Base-by-base conservation (phyloP, 2,888 invertebrate species). In the Piscicola geometra region DNA sequence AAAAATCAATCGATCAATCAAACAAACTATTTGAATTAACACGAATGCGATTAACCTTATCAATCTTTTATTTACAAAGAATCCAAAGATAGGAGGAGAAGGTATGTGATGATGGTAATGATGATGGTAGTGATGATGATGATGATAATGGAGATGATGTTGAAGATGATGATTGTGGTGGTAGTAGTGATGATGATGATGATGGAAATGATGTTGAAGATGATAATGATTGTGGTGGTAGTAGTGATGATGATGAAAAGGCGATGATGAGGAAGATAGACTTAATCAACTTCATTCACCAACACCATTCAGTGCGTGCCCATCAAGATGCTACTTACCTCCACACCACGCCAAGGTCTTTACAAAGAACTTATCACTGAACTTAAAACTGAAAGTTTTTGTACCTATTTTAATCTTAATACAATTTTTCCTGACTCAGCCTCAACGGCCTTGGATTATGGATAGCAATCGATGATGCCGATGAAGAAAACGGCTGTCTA, bases 381-480 rank as follows among this genome's bases (percentile, higher is more conserved):
- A n/a, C n/a, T n/a, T n/a, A n/a, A n/a, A n/a, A n/a, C n/a, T n/a
- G n/a, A n/a, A n/a, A n/a, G n/a, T n/a, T n/a, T n/a, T n/a, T n/a
- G n/a, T n/a, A n/a, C n/a, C n/a, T n/a, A n/a, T n/a, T n/a, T n/a
- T n/a, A n/a, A n/a, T n/a, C n/a, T n/a, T n/a, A n/a, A n/a, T n/a
- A n/a, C n/a, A n/a, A n/a, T n/a, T n/a, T n/a, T n/a, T n/a, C n/a
- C n/a, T 9, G 21, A 66, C 9, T 12, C 33, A 35, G 35, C 15
- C 30, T 71, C 33, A 73, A 73, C 15, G 87, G 93, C 0, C 85
- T 93, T 0, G 98, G 97, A 0, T 91, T 96, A 82, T 99, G 99
- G 99, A 91, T 99, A 79, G 94, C 99, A 0, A 86, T 99, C 3
- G 95, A 98, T 82, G 94, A 98, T 82, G 93, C 95, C 0, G 93